Conservation (phyloP, 2,888 invertebrate genomes). For the Eupelmus urozonus region DNA sequence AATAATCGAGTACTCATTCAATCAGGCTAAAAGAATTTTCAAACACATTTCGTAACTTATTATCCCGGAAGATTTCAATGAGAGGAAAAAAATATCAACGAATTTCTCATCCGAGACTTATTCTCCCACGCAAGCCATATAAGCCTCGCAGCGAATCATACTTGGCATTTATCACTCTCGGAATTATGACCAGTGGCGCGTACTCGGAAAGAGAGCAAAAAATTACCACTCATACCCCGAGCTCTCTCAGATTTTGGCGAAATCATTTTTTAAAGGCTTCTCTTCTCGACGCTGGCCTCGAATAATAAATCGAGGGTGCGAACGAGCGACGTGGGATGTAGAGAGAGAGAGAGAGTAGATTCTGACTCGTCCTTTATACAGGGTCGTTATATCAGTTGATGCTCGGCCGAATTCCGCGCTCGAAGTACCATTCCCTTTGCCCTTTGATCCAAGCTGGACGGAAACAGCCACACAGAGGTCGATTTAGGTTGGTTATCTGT, state of each 20-base stretch:
- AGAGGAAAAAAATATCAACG: too few relatives aligned
- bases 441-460: too few relatives aligned
- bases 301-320: conserved; percentile 42
- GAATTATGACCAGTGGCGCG: neutral
- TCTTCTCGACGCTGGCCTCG: neutral
- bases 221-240: too few relatives aligned
- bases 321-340: too few relatives aligned
- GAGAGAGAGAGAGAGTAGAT: neutral
- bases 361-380: neutral
- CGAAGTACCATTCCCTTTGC: too few relatives aligned
- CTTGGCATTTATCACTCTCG: neutral
- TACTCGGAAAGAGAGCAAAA: too few relatives aligned
- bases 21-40: too few relatives aligned
- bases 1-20: too few relatives aligned
- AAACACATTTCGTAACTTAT: too few relatives aligned
- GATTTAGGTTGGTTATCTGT: conserved; percentile 51
- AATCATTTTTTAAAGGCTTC: conserved; percentile 24
- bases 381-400: conserved; percentile 27
- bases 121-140: neutral
- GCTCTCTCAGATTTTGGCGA: conserved; percentile 2
- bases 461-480: conserved; percentile 45
- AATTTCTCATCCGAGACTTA: too few relatives aligned
- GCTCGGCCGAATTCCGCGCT: neutral
- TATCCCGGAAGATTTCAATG: too few relatives aligned
- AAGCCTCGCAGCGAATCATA: neutral